Evolutionary conservation across 2,113 vertebrate genomes (phyloP).

Genomic region (Peucedramus taeniatus): DNA sequence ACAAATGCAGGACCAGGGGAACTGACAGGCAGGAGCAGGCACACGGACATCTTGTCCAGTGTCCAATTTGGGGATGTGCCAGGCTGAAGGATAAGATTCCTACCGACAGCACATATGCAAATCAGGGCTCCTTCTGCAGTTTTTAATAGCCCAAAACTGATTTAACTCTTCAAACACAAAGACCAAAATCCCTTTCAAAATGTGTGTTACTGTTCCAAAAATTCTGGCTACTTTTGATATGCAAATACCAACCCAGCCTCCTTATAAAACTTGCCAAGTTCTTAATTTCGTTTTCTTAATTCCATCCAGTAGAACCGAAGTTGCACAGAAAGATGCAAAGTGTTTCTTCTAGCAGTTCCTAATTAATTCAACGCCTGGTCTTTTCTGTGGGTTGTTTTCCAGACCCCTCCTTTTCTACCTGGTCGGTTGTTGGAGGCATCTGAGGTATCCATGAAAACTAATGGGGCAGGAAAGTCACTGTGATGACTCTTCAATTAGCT

Average conservation of each 20-base stretch:
- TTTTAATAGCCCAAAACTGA: conserved; percentile 4
- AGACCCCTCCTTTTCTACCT: background rate
- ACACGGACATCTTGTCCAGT: background rate
- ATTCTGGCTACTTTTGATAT: conserved; percentile 33
- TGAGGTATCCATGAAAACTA: background rate
- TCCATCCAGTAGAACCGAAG: background rate
- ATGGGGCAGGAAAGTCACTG: background rate
- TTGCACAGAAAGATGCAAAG: background rate
- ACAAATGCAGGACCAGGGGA: background rate
- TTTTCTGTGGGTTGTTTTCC: background rate
- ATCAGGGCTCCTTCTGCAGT: conserved; percentile 24
- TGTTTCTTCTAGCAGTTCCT: background rate
- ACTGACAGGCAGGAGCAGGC: background rate
- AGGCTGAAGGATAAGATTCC: conserved; percentile 8
- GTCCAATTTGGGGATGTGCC: background rate
- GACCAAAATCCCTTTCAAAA: background rate
- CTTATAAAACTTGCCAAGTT: background rate
- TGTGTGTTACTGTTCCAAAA: background rate
- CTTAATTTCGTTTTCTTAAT: conserved; percentile 22
- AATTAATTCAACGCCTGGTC: background rate
- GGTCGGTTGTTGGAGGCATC: background rate
- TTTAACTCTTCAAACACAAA: conserved; percentile 41
- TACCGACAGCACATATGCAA: conserved; percentile 30
- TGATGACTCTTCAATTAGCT: conserved; percentile 33
- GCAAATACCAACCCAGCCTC: background rate